phyloP scores from a whole-genome alignment of 2,888 invertebrate genomes.

The Eremobia ochroleuca region DNA sequence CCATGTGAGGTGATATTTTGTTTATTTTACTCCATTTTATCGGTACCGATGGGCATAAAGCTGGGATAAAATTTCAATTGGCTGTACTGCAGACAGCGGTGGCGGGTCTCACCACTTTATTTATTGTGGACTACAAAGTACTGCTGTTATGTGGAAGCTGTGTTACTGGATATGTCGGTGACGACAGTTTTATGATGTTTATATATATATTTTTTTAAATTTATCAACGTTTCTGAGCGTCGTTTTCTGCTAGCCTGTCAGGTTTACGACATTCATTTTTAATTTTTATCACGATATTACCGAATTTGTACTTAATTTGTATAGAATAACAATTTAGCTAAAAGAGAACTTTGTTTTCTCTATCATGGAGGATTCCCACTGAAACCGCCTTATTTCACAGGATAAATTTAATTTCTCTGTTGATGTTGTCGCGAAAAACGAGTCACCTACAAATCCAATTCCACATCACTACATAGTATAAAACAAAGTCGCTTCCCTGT shows the following conservation, averaged over 20 bases:
- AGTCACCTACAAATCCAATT: not conserved
- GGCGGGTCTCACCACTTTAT: slow-evolving; percentile 86
- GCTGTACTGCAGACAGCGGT: slow-evolving; percentile 86
- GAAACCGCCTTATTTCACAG: not conserved
- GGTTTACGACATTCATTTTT: not conserved
- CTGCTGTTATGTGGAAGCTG: slow-evolving; percentile 69
- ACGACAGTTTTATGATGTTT: not conserved
- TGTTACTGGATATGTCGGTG: slow-evolving; percentile 69
- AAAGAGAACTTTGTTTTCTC: not conserved
- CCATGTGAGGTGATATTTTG: slow-evolving; percentile 76
- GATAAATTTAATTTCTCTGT: not conserved
- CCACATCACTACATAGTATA: no score
- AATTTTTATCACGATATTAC: not conserved
- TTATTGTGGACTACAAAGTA: slow-evolving; percentile 87
- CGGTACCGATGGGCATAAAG: slow-evolving; percentile 85
- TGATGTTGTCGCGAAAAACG: not conserved
- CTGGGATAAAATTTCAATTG: slow-evolving; percentile 90
- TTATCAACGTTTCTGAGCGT: not conserved
- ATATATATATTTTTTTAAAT: not conserved
- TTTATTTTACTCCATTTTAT: slow-evolving; percentile 88
- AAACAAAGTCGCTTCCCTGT: no score
- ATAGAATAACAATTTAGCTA: not conserved
- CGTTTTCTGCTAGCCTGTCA: not conserved
- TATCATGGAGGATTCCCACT: not conserved
- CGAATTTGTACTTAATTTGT: no score